Conservation (phyloP, 1,140 invertebrate genomes). For the Eurosta solidaginis region DNA sequence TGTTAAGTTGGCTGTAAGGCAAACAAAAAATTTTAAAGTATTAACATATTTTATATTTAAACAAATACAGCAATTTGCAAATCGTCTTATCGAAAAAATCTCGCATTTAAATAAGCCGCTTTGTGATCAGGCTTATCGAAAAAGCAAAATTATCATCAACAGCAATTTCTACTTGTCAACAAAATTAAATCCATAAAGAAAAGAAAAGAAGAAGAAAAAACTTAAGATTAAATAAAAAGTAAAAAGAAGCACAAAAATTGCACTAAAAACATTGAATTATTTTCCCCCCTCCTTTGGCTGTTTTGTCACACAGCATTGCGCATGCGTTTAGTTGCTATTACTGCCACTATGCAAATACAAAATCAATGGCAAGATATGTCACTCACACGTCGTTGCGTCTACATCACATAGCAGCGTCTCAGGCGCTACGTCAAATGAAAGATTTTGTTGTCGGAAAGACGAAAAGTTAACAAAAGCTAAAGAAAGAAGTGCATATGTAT, state of each 20-base stretch:
- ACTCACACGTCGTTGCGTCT: conserved; percentile 18
- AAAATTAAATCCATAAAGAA: background rate
- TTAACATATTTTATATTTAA: background rate
- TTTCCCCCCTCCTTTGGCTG: background rate
- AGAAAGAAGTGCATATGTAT: background rate
- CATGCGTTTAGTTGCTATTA: background rate
- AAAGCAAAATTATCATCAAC: too few relatives aligned
- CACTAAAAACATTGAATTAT: background rate
- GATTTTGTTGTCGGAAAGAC: conserved; percentile 9
- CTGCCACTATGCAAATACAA: conserved; percentile 1
- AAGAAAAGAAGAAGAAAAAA: background rate
- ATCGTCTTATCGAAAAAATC: background rate
- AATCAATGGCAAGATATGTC: background rate
- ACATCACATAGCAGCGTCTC: background rate
- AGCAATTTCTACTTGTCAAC: too few relatives aligned
- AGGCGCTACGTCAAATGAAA: background rate
- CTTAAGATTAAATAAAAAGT: background rate
- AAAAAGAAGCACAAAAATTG: background rate
- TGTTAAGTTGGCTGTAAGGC: background rate
- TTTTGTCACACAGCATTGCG: background rate
- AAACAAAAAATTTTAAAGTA: conserved; percentile 12
- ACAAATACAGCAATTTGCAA: background rate
- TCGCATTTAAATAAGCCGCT: background rate
- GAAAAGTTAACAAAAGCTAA: background rate
- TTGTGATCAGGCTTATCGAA: too few relatives aligned